phyloP scores from a whole-genome alignment of 2,797 vertebrate genomes.

The Fratercula arctica region DNA sequence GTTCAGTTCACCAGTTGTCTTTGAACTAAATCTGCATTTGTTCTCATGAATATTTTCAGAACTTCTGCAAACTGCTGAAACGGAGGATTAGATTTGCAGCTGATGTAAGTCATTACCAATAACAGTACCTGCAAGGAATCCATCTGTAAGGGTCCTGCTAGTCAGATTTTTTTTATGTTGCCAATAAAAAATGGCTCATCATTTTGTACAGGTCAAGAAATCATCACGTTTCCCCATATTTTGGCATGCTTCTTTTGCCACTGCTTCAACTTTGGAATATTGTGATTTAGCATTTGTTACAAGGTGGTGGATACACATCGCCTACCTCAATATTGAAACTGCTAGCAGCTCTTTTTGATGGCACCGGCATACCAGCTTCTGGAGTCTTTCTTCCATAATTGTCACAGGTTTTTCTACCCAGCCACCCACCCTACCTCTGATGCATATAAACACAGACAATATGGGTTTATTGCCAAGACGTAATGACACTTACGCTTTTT shows the following conservation, averaged over 20 bases:
- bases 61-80: background rate
- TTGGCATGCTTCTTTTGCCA: background rate
- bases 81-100: background rate
- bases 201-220: background rate
- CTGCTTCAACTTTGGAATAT: background rate
- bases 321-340: background rate
- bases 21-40: background rate
- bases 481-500: background rate
- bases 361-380: background rate
- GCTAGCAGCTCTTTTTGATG: background rate
- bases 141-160: background rate
- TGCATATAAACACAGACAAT: conserved; percentile 34
- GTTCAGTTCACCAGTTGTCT: fast-evolving
- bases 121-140: background rate
- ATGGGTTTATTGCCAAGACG: background rate
- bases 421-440: background rate
- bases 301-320: background rate
- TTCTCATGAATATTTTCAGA: background rate
- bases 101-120: background rate
- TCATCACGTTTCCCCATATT: background rate
- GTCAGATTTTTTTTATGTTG: background rate
- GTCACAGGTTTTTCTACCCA: conserved; percentile 25
- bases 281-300: background rate
- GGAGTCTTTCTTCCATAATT: background rate
- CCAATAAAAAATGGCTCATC: background rate